phyloP scores from a whole-genome alignment of 2,888 invertebrate species.

The Odontothrips loti region DNA sequence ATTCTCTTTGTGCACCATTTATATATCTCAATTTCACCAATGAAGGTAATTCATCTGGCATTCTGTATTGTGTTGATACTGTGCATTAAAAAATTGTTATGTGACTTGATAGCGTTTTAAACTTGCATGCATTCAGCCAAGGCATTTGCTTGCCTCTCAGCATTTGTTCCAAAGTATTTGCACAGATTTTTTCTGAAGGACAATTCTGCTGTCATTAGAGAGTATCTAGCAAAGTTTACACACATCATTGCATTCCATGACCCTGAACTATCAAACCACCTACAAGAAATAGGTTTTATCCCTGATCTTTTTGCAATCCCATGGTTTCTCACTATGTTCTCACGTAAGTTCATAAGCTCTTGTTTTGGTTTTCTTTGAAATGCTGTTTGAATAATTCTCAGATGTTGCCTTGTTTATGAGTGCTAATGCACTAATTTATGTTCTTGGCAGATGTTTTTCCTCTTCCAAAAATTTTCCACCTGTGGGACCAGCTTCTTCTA shows the following conservation, averaged over 20 bases:
- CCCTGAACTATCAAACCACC: conserved; percentile 83
- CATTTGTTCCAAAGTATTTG: conserved; percentile 93
- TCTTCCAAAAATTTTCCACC: conserved; percentile 91
- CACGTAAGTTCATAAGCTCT: conserved; percentile 64
- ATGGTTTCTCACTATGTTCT: conserved; percentile 98
- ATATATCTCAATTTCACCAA: conserved; percentile 93
- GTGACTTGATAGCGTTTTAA: neutral
- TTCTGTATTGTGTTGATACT: neutral
- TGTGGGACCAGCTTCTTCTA: conserved; percentile 94
- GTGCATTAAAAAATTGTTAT: conserved; percentile 15
- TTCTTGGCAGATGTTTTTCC: conserved; percentile 84
- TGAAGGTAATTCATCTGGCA: conserved; percentile 62
- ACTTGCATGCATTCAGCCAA: conserved; percentile 61
- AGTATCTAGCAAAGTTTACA: conserved; percentile 94
- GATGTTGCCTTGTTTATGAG: neutral
- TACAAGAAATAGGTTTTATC: conserved; percentile 88
- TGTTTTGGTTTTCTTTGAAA: conserved; percentile 29
- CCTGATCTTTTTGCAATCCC: conserved; percentile 98
- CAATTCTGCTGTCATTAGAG: conserved; percentile 94
- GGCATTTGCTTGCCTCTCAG: conserved; percentile 90
- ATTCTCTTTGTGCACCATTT: conserved; percentile 96
- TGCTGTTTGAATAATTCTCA: conserved; percentile 27
- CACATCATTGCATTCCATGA: conserved; percentile 95
- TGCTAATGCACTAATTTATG: conserved; percentile 13
- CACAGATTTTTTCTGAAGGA: conserved; percentile 97